A percentile compares a stretch with the other conserved stretches of the same genome.
phyloP scores from a whole-genome alignment of 2,888 invertebrate genomes.

The Stomorhina lunata region DNA sequence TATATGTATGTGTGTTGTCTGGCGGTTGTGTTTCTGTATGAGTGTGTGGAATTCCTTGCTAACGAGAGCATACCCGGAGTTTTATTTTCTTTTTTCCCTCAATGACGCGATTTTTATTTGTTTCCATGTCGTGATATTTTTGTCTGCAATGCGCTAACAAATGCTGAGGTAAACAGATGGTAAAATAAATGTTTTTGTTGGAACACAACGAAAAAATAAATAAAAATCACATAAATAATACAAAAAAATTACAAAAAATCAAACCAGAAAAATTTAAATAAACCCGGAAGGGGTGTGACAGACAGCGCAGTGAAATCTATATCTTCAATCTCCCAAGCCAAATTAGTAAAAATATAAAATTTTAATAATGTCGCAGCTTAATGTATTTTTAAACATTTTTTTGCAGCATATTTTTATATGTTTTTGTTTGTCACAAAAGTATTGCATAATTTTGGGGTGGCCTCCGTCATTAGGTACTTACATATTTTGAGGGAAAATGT shows the following conservation, averaged over 20 bases:
- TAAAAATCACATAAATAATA: background rate
- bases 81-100: too few species aligned
- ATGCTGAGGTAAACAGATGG: slow-evolving; percentile 59
- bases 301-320: slow-evolving; percentile 40
- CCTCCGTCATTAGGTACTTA: too few species aligned
- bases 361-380: background rate
- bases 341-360: background rate
- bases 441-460: too few species aligned
- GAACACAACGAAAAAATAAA: background rate
- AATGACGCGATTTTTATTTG: background rate
- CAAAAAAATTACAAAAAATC: background rate
- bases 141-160: slow-evolving; percentile 64
- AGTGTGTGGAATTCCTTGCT: background rate
- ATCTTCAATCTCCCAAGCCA: background rate
- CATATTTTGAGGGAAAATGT: too few species aligned
- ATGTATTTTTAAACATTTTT: background rate
- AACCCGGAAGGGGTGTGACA: slow-evolving; percentile 41
- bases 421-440: too few species aligned
- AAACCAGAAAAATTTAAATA: background rate
- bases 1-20: slow-evolving; percentile 30
- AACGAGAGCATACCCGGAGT: background rate
- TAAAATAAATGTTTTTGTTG: slow-evolving; percentile 13
- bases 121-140: slow-evolving; percentile 29
- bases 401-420: too few species aligned
- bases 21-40: slow-evolving; percentile 5